Evolutionary conservation across 2,888 invertebrate genomes (phyloP), one percentile per base, ranked within the genome.

Genomic region (Marasmarcha lunaedactyla): DNA sequence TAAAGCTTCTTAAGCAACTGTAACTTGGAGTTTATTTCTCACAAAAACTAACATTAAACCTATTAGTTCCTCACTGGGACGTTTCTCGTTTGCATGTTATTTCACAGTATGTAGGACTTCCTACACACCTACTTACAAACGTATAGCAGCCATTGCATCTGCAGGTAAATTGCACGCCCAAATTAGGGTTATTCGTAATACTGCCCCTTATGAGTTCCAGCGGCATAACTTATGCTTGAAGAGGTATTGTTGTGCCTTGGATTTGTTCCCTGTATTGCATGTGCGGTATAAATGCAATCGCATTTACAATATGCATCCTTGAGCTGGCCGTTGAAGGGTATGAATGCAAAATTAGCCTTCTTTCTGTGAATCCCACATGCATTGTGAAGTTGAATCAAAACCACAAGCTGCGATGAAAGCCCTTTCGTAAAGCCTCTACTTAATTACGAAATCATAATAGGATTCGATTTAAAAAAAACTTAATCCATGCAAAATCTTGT

Each of bases 91-190:
- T 30, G 30, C 30, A 30, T 30, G n/a, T 30, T 30, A 9, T n/a
- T 30, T 30, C n/a, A 11, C 30, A 30, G 10, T 30, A 7, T 30
- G 11, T 10, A 30, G 9, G 25, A 11, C 30, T 30, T 30, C n/a
- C 30, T 30, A 20, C 20, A 20, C 20, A 20, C 7, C 3, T 20
- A 7, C 4, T n/a, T 2, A 30, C 10, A 30, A 7, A 30, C 3
- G 30, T n/a, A 30, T 81, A 79, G 76, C 79, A 70, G 73, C 71
- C 70, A 77, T 71, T 79, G 78, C 81, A 81, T 79, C 77, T 81
- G 81, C 78, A 79, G 81, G 79, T 81, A 78, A 78, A 77, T 78
- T 77, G 78, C 68, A 63, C 62, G 63, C 76, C 66, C 62, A 73
- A 79, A 77, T 79, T 77, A 77, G 77, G 34, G 57, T 67, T 63